Evolutionary conservation across 2,888 invertebrate genomes (phyloP).

Genomic region (Nebria salina): DNA sequence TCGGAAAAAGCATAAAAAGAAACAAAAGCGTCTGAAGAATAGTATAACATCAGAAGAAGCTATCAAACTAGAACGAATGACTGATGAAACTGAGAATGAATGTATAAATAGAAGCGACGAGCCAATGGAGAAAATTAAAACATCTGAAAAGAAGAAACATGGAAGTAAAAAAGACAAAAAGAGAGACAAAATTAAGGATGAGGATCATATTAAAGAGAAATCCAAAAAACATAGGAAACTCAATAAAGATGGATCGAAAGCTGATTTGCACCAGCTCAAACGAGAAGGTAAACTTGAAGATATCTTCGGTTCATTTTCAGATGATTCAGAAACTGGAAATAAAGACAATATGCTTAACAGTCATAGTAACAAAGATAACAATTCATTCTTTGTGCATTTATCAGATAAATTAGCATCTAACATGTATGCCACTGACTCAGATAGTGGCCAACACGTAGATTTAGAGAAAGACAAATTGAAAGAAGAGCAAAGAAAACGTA

Average conservation of each 20-base stretch:
- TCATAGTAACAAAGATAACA: conserved; percentile 56
- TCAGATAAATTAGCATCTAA: conserved; percentile 56
- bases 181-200: conserved; percentile 68
- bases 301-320: conserved; percentile 87
- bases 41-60: conserved; percentile 69
- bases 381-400: conserved; percentile 56
- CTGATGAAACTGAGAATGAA: conserved; percentile 52
- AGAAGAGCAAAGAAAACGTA: conserved; percentile 69
- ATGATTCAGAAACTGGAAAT: conserved; percentile 66
- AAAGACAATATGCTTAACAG: conserved; percentile 52
- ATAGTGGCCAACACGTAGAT: conserved; percentile 52
- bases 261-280: conserved; percentile 62
- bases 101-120: conserved; percentile 49
- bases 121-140: conserved; percentile 57
- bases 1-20: conserved; percentile 85
- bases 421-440: conserved; percentile 67
- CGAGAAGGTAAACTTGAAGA: conserved; percentile 87
- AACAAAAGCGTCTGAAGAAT: conserved; percentile 81
- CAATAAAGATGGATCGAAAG: conserved; percentile 58
- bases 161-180: conserved; percentile 70
- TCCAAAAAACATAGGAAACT: conserved; percentile 68
- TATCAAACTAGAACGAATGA: conserved; percentile 59
- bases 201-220: conserved; percentile 67
- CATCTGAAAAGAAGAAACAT: conserved; percentile 59
- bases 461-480: conserved; percentile 59